Evolutionary conservation across 1,140 invertebrate species (phyloP), one percentile per base, ranked within the genome.

Genomic region (Druon quercuslanigerum): DNA sequence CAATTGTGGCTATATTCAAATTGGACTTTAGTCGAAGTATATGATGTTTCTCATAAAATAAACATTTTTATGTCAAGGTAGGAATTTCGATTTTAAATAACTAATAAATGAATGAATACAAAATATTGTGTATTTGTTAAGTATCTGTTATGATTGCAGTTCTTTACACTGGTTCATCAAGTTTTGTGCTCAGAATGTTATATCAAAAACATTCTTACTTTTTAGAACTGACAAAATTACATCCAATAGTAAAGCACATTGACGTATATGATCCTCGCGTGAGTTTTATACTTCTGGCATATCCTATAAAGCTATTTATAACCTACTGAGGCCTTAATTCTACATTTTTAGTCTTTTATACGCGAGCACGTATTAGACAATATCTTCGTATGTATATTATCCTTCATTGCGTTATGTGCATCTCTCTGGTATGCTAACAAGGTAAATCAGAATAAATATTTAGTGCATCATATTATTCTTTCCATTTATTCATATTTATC

Each of bases 281-380:
- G 81, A 87, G 14, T 60, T 71, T 33, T 33, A 25, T 72, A 11
- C 9, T 40, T n/a, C 13, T 12, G 33, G 51, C 14, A 3, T 25
- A 25, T 25, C 1, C 25, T 25, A 3, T 25, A 25, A 25, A 25
- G 3, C 25, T 25, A 25, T 25, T 25, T 3, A 25, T 25, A 25
- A 25, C 25, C 1, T 25, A 25, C 25, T 25, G 1, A 25, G 3
- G 3, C 25, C 25, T 25, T 25, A 25, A 25, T 50, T 66, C 54
- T 54, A 14, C 70, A 25, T 77, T 80, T 72, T 0, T 74, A 91
- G 90, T 87, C 87, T 2, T 88, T 90, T 70, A 82, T 91, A 79
- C 85, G 86, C 14, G 80, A 82, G 71, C 87, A 90, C 54, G 40
- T 91, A 78, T 82, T 87, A 83, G 89, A 90, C 75, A 89, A 90